A percentile compares a stretch with the other conserved stretches of the same genome.
Conservation (phyloP, 2,888 invertebrate genomes). For the Uropetala carovei region DNA sequence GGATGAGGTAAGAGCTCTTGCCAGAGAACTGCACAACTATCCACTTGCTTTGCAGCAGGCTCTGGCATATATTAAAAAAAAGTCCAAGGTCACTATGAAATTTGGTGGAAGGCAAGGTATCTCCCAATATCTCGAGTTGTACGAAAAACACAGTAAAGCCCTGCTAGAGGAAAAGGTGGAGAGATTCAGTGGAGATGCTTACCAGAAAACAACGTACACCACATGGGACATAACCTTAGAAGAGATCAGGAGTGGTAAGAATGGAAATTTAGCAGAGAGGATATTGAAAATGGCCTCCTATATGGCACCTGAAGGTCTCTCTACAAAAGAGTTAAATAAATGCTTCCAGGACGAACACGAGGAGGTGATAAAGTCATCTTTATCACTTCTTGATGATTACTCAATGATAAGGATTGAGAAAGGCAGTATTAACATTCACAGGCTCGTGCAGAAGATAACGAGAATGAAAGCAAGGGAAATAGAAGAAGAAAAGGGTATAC, state of each 20-base stretch:
- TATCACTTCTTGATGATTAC: neutral
- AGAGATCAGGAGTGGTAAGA: neutral
- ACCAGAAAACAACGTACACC: neutral
- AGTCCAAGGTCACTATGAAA: too few species aligned
- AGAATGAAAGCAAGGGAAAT: too few species aligned
- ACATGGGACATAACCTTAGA: neutral
- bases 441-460: too few species aligned
- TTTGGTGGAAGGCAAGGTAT: neutral
- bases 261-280: neutral
- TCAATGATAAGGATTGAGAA: neutral
- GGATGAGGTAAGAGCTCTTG: too few species aligned
- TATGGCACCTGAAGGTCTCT: too few species aligned
- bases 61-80: too few species aligned
- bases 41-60: too few species aligned
- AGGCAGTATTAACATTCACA: neutral
- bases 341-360: neutral
- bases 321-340: neutral
- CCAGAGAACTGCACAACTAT: too few species aligned
- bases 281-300: too few species aligned
- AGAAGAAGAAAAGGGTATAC: neutral
- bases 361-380: neutral
- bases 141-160: neutral
- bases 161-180: neutral
- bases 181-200: neutral
- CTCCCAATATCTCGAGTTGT: neutral